phyloP scores from a whole-genome alignment of 2,797 vertebrate species.

The Argentina silus region DNA sequence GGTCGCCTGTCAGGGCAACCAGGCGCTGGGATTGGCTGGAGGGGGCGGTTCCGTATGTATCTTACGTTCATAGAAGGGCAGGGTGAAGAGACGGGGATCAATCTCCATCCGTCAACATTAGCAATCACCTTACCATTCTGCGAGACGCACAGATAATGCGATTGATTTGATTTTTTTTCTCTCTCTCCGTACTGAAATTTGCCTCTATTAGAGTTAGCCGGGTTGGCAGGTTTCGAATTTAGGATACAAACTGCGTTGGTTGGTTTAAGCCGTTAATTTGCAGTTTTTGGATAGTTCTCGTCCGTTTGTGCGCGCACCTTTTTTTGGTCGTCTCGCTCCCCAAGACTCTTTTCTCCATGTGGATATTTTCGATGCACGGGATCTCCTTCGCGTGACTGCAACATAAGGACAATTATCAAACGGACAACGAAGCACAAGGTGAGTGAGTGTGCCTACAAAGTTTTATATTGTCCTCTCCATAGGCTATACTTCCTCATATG shows the following conservation, averaged over 20 bases:
- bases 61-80: constrained; percentile 81
- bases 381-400: constrained; percentile 32
- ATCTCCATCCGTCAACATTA: constrained; percentile 84
- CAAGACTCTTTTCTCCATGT: constrained; percentile 40
- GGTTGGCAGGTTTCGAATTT: background rate
- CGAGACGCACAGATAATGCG: constrained; percentile 71
- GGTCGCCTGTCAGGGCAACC: constrained; percentile 63
- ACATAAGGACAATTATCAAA: constrained; percentile 37
- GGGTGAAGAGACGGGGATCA: constrained; percentile 84
- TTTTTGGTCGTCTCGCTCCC: background rate
- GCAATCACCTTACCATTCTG: constrained; percentile 69
- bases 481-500: background rate
- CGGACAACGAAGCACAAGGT: constrained; percentile 44
- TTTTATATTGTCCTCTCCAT: background rate
- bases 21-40: constrained; percentile 79
- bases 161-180: constrained; percentile 67
- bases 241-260: background rate
- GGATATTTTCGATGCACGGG: constrained; percentile 60
- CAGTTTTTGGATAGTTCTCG: background rate
- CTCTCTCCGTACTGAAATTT: background rate
- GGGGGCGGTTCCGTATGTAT: constrained; percentile 73
- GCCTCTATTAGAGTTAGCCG: background rate
- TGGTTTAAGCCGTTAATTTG: background rate
- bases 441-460: constrained; percentile 24
- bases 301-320: constrained; percentile 4